Conservation (phyloP, 2,888 invertebrate genomes). For the Apeira syringaria region DNA sequence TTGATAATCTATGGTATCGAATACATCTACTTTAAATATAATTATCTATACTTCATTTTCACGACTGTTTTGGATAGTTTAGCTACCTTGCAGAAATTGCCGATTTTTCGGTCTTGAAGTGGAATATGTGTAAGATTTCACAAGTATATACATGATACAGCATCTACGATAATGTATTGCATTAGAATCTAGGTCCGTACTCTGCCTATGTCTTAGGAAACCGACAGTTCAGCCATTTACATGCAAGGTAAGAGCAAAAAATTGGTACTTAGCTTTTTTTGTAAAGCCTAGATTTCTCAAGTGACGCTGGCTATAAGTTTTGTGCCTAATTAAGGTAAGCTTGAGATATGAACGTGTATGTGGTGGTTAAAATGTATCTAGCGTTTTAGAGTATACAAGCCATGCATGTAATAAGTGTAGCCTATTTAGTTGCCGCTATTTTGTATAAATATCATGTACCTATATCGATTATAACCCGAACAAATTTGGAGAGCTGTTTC, state of each 20-base stretch:
- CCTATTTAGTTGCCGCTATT: constrained; percentile 72
- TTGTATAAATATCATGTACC: constrained; percentile 55
- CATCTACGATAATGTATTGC: constrained; percentile 63
- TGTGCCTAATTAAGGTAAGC: constrained; percentile 15
- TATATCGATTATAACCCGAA: constrained; percentile 58
- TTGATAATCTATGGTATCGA: too few species aligned
- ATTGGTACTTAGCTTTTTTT: constrained; percentile 72
- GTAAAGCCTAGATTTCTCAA: constrained; percentile 45
- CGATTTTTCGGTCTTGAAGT: constrained; percentile 71
- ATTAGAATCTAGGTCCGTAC: constrained; percentile 53
- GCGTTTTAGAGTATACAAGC: too few species aligned
- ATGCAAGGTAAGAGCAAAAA: constrained; percentile 83
- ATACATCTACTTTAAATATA: too few species aligned
- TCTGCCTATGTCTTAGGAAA: constrained; percentile 47
- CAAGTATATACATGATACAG: constrained; percentile 46
- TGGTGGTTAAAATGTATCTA: too few species aligned
- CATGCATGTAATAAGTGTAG: too few species aligned
- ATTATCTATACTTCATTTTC: constrained; percentile 78
- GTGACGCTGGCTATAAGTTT: constrained; percentile 33
- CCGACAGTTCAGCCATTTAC: constrained; percentile 79
- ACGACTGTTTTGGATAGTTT: constrained; percentile 83
- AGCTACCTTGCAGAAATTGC: constrained; percentile 77
- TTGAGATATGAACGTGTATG: too few species aligned
- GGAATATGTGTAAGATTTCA: constrained; percentile 65
- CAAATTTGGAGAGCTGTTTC: constrained; percentile 51